These are phyloP conservation scores for Limnothrissa miodon DNA, from an alignment of 2,113 vertebrate species.

Conservation along the genomic window DNA sequence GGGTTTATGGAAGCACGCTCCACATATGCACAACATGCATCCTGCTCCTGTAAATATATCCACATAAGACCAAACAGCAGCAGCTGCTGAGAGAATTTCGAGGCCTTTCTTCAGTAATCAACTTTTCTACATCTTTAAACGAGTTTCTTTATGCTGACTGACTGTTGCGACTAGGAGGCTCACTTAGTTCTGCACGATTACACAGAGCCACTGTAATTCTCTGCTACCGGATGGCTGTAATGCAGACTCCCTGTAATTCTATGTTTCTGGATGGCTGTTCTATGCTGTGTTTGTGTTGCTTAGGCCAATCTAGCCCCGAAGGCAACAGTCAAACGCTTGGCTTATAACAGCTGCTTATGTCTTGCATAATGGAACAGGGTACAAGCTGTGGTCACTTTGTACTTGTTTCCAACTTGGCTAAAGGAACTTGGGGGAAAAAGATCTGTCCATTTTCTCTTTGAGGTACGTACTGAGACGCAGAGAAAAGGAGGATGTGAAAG, in stretches of 20 bases:
- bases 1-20: background rate
- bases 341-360: slow-evolving; percentile 33
- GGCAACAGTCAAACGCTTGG: slow-evolving; percentile 25
- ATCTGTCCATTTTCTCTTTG: background rate
- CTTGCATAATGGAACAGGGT: slow-evolving; percentile 27
- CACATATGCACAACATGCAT: background rate
- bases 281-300: background rate
- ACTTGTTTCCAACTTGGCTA: background rate
- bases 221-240: too few relatives aligned
- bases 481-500: background rate
- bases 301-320: slow-evolving; percentile 18
- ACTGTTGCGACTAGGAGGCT: background rate
- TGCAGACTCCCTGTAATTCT: too few relatives aligned
- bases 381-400: slow-evolving; percentile 9
- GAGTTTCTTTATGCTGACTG: background rate
- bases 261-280: background rate
- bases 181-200: background rate
- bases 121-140: background rate
- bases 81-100: background rate
- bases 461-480: background rate
- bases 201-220: background rate
- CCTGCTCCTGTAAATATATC: background rate
- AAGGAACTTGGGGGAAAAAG: background rate
- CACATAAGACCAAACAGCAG: background rate
- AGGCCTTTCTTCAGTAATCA: background rate